Percentiles rank a stretch among this genome's conserved stretches.
Conservation (phyloP, 2,888 invertebrate species). For the Tinea semifulvella region DNA sequence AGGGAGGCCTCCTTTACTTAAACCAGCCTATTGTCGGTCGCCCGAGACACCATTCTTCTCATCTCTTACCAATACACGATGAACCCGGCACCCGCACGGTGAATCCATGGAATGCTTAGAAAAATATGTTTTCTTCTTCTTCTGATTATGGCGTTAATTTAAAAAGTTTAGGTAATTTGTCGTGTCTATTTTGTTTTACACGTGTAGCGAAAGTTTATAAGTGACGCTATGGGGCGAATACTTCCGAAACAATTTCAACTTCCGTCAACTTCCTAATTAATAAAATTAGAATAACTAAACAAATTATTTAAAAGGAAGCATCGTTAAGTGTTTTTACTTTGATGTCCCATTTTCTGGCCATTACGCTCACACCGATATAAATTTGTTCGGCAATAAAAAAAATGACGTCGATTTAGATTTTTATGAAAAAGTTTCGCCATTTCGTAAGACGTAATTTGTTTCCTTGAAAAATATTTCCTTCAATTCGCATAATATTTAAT, state of each 20-base stretch:
- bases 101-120: not conserved
- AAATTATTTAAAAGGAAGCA: slow-evolving; percentile 1
- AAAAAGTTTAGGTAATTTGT: not conserved
- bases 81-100: too few relatives aligned
- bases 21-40: too few relatives aligned
- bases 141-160: not conserved
- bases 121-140: not conserved
- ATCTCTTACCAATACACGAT: too few relatives aligned
- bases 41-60: too few relatives aligned
- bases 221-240: not conserved
- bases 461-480: too few relatives aligned
- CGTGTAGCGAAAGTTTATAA: not conserved
- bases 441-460: slow-evolving; percentile 2
- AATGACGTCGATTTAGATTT: not conserved
- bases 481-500: not conserved
- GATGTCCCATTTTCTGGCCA: not conserved
- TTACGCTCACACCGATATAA: not conserved
- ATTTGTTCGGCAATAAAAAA: slow-evolving; percentile 2
- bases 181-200: not conserved
- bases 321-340: slow-evolving; percentile 10
- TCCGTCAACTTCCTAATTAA: slow-evolving; percentile 6
- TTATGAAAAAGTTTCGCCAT: not conserved
- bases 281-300: slow-evolving; percentile 10
- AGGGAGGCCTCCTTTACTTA: too few relatives aligned
- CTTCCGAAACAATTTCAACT: slow-evolving; percentile 4